phyloP scores from a whole-genome alignment of 2,113 vertebrate genomes.

The Lycaon pictus region DNA sequence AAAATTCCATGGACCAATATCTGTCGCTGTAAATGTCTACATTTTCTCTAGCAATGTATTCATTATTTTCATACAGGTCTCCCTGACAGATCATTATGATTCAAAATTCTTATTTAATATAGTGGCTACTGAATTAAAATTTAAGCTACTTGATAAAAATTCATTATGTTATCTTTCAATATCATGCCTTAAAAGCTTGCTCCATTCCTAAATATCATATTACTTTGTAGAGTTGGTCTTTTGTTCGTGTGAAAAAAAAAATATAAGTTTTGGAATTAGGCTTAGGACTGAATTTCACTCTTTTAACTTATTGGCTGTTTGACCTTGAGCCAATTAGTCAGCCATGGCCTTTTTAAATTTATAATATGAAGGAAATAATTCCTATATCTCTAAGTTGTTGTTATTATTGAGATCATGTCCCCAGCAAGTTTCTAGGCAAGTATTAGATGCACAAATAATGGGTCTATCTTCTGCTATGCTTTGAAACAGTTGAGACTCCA shows the following conservation, averaged over 20 bases:
- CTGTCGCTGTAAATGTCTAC: not conserved
- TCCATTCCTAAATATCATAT: not conserved
- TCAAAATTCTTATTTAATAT: conserved; percentile 39
- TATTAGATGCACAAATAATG: not conserved
- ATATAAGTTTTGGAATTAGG: not conserved
- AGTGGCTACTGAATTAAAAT: conserved; percentile 29
- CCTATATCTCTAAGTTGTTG: not conserved
- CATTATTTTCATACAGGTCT: conserved; percentile 8
- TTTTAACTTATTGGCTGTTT: not conserved
- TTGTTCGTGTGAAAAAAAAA: conserved; percentile 10
- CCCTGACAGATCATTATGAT: not conserved
- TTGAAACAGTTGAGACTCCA: not conserved
- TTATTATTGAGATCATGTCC: not conserved
- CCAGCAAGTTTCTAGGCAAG: not conserved
- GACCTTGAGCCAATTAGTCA: not conserved
- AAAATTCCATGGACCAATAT: not conserved
- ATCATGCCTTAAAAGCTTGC: not conserved
- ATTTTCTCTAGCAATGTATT: not conserved
- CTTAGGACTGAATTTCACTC: not conserved
- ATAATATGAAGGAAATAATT: not conserved
- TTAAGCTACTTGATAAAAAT: conserved; percentile 23
- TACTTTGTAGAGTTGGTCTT: not conserved
- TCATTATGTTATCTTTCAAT: conserved; percentile 1
- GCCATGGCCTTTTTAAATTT: not conserved
- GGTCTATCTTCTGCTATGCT: not conserved